Evolutionary conservation across 2,888 invertebrate genomes (phyloP), one percentile per base, ranked within the genome.

Genomic region (Tetramorium bicarinatum): DNA sequence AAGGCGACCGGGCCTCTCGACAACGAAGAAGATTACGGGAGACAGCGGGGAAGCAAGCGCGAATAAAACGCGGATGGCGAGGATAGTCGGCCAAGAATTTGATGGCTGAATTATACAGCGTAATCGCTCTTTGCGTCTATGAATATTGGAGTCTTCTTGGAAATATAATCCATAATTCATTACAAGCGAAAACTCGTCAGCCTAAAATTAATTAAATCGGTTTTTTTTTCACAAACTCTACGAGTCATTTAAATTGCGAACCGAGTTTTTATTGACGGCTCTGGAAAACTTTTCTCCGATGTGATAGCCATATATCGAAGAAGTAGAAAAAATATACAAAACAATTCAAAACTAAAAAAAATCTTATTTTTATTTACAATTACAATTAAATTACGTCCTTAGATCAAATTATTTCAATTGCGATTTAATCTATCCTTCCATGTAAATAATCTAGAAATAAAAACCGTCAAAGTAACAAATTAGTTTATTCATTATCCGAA

Each of bases 91-190:
- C 4, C 7, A 13, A 59, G 38, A 44, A 44, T 74, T 62, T 62
- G n/a, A 44, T 25, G 18, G 13, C 8, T 29, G 13, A 74, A 74
- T 74, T 62, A 62, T 29, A 29, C 15, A 62, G 3, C 25, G 18
- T 29, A 61, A 62, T 74, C 41, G 3, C 13, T 72, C 13, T 72
- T 59, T 62, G 41, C 54, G 38, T 54, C 44, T 74, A 74, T 74
- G 44, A 74, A 62, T 74, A 74, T 74, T 74, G 41, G 25, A 44
- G n/a, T 18, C 25, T 61, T 62, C 64, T 62, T 62, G 41, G 41
- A 74, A 74, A 62, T 15, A 62, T 29, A 62, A 74, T 61, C 61
- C 41, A 61, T 74, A 74, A 74, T 74, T 74, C 41, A 59, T 41
- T 61, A 62, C 25, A 29, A 38, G 44, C 74, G 4, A 44, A 62